Evolutionary conservation across 2,113 vertebrate species (phyloP).

Genomic region (Taxidea taxus): DNA sequence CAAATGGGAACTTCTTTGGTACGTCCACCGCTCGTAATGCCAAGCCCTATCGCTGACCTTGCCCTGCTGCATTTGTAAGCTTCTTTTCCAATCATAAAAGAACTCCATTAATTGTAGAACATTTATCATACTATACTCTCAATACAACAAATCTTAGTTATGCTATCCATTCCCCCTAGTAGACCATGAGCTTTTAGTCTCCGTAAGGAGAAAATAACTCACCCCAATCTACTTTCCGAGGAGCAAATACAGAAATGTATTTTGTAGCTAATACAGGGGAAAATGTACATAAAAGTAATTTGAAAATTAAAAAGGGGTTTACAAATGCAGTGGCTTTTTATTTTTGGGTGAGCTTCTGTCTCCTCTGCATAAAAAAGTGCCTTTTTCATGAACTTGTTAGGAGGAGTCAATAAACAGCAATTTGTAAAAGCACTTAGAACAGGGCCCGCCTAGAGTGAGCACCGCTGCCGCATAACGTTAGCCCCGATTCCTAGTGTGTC

Average conservation of each 20-base stretch:
- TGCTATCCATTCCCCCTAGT: neutral
- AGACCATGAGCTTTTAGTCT: neutral
- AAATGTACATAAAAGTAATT: neutral
- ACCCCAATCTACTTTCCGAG: neutral
- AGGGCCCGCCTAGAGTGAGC: neutral
- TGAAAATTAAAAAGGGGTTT: neutral
- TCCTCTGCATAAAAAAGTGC: neutral
- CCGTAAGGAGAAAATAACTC: conserved; percentile 23
- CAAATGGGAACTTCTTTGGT: neutral
- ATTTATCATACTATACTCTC: neutral
- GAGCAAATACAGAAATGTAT: neutral
- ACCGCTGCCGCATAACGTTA: rapidly evolving
- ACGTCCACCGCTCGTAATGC: neutral
- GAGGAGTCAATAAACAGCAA: neutral
- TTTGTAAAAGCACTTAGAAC: neutral
- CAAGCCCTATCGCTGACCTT: neutral
- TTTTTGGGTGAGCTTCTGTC: neutral
- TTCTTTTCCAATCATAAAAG: conserved; percentile 8
- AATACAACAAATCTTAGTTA: neutral
- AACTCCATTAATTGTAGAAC: neutral
- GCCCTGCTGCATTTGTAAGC: neutral
- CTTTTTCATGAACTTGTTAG: neutral
- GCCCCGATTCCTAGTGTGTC: too few relatives aligned
- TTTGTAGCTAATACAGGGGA: neutral
- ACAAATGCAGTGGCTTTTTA: neutral